These are phyloP conservation scores for Mystacides longicornis DNA, from an alignment of 2,888 invertebrate genomes.

Conservation along the genomic window DNA sequence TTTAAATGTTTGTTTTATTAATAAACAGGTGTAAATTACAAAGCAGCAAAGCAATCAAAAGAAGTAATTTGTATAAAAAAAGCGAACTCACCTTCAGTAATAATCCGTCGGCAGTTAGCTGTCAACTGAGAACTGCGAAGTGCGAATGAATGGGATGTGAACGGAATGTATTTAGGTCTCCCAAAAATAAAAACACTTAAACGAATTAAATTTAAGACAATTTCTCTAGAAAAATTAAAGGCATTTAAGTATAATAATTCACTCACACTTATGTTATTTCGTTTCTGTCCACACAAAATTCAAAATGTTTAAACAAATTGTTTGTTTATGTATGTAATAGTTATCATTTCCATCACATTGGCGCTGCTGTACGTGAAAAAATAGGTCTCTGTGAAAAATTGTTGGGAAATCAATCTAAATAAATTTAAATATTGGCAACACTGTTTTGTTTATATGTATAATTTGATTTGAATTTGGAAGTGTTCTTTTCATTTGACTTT, in stretches of 20 bases:
- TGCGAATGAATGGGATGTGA: neutral
- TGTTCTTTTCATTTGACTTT: too few relatives aligned
- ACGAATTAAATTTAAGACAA: neutral
- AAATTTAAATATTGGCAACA: too few relatives aligned
- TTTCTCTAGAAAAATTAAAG: neutral
- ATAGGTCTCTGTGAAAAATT: too few relatives aligned
- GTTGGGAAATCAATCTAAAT: too few relatives aligned
- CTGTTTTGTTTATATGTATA: too few relatives aligned
- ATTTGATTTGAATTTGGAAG: too few relatives aligned
- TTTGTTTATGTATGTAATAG: neutral
- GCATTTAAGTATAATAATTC: neutral
- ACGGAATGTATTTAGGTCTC: neutral
- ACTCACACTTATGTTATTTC: too few relatives aligned
- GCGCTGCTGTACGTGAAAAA: neutral
- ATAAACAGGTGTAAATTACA: too few relatives aligned
- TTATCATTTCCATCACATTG: neutral
- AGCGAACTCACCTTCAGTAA: neutral
- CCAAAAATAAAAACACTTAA: neutral
- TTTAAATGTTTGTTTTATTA: too few relatives aligned
- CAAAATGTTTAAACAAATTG: slow-evolving; percentile 1
- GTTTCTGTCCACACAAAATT: too few relatives aligned
- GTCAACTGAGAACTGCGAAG: neutral
- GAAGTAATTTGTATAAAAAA: neutral
- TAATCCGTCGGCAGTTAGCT: neutral
- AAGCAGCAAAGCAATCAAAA: too few relatives aligned